phyloP scores from a whole-genome alignment of 2,113 vertebrate genomes.

The Tupaia chinensis region DNA sequence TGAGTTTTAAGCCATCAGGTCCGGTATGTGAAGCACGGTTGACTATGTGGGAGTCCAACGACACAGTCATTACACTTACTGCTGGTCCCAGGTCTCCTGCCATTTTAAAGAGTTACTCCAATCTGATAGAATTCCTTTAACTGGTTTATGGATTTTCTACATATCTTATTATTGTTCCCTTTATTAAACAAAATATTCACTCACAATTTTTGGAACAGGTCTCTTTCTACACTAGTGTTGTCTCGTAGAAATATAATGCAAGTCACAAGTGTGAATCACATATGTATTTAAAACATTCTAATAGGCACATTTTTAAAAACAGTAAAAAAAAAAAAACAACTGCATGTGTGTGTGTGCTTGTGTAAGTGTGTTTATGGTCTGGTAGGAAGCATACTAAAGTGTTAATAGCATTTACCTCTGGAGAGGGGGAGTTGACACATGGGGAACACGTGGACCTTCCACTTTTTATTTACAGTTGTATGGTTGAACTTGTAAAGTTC shows the following conservation, averaged over 20 bases:
- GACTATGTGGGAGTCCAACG: no score
- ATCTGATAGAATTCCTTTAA: not conserved
- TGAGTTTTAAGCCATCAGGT: no score
- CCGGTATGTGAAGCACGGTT: no score
- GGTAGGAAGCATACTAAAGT: no score
- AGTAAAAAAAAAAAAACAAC: not conserved
- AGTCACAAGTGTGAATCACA: not conserved
- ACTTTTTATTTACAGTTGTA: no score
- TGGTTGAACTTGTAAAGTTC: no score
- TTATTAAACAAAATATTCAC: not conserved
- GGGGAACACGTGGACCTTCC: no score
- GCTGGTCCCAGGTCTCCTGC: not conserved
- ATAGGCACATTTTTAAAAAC: constrained; percentile 16
- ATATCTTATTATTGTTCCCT: not conserved
- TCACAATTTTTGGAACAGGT: not conserved
- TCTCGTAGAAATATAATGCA: constrained; percentile 20
- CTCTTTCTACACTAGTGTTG: not conserved
- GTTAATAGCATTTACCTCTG: no score
- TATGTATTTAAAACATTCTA: not conserved
- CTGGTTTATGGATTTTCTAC: not conserved
- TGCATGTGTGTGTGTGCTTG: no score
- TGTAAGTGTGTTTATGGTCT: no score
- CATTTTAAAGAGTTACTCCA: not conserved
- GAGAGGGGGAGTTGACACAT: no score
- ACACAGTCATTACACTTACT: no score